phyloP scores from a whole-genome alignment of 2,797 vertebrate species.

The Ataeniobius toweri region DNA sequence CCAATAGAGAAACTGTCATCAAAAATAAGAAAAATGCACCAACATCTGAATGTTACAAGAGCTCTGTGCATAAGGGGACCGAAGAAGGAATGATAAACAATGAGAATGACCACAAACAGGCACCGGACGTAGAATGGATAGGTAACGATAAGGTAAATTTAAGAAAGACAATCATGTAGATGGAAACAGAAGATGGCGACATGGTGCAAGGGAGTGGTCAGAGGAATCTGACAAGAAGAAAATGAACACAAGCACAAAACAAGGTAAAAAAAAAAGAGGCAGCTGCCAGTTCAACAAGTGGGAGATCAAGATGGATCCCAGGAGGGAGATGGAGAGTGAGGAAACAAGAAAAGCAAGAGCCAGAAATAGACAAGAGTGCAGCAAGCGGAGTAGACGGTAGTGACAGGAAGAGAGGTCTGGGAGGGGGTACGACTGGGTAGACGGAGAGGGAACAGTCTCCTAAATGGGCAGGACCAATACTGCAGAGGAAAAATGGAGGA shows the following conservation, averaged over 20 bases:
- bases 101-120: background rate
- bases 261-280: constrained; percentile 21
- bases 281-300: constrained; percentile 47
- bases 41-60: background rate
- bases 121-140: constrained; percentile 15
- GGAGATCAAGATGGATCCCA: constrained; percentile 43
- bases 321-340: constrained; percentile 29
- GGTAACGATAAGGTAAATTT: background rate
- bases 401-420: constrained; percentile 22
- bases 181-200: constrained; percentile 2
- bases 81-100: background rate
- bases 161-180: constrained; percentile 17
- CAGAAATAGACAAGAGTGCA: constrained; percentile 54
- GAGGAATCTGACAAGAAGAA: constrained; percentile 23
- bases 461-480: constrained; percentile 53
- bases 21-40: background rate
- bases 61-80: background rate
- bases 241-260: constrained; percentile 37
- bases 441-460: constrained; percentile 27
- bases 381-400: constrained; percentile 39
- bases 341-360: constrained; percentile 43
- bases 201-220: constrained; percentile 27
- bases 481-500: constrained; percentile 59
- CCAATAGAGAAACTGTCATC: background rate
- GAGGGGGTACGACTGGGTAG: constrained; percentile 11